Percentiles rank a stretch among this genome's conserved stretches.
Evolutionary conservation across 1,140 invertebrate genomes (phyloP).

Genomic region (Ditylenchus dipsaci): DNA sequence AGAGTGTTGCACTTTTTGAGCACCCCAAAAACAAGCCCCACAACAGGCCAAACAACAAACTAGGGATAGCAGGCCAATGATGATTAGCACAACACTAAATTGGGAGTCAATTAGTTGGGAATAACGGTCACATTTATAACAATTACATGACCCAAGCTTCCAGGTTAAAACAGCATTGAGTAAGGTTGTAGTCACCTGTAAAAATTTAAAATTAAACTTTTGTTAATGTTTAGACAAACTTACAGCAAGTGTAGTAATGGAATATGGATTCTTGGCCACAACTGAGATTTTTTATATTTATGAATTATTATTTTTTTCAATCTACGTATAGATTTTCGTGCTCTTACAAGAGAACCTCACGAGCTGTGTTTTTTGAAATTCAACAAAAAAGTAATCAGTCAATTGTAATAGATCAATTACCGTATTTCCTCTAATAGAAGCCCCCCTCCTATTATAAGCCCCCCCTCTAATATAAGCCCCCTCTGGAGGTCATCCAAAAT

Average conservation of each 20-base stretch:
- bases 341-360: no score
- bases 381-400: no score
- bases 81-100: background rate
- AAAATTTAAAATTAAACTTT: background rate
- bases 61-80: background rate
- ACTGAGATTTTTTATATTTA: background rate
- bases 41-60: conserved; percentile 1
- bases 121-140: background rate
- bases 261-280: background rate
- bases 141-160: background rate
- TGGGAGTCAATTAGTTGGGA: background rate
- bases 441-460: no score
- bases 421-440: no score
- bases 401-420: no score
- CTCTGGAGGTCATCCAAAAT: no score
- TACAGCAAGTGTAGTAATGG: background rate
- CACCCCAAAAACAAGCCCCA: background rate
- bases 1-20: background rate
- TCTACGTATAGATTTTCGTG: no score
- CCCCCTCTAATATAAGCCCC: no score
- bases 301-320: no score
- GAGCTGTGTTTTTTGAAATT: no score
- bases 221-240: background rate
- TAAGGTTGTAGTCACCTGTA: background rate
- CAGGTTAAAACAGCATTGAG: background rate